Conservation (phyloP, 2,113 vertebrate genomes). For the Pseudopodoces humilis region DNA sequence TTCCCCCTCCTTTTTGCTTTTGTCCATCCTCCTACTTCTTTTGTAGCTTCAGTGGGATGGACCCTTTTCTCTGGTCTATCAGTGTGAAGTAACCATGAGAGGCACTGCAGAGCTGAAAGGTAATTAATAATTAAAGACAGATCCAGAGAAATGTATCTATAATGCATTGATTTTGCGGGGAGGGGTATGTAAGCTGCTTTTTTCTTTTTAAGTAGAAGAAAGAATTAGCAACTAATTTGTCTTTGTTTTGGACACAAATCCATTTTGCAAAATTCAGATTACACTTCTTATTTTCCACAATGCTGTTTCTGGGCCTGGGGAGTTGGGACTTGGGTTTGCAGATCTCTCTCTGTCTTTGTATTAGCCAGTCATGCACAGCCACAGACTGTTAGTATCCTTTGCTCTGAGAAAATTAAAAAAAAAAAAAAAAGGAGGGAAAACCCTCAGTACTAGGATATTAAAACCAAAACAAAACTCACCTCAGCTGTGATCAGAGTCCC, state of each 20-base stretch:
- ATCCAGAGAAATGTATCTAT: not conserved
- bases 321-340: not conserved
- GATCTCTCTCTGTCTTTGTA: not conserved
- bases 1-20: not conserved
- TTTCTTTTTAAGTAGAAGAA: not conserved
- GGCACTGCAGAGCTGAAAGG: not conserved
- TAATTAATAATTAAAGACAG: slow-evolving; percentile 11
- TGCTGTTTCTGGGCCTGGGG: rapidly evolving
- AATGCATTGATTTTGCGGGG: not conserved
- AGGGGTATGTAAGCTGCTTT: not conserved
- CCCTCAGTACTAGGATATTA: not conserved
- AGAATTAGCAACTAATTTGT: not conserved
- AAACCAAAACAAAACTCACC: not conserved
- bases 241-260: not conserved
- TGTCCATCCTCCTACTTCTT: not conserved
- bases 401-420: not conserved
- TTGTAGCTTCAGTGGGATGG: not conserved
- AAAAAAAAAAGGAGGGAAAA: not conserved
- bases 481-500: not conserved
- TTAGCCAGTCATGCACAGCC: not conserved
- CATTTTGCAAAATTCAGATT: not conserved
- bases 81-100: not conserved
- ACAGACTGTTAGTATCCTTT: not conserved
- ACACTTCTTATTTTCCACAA: not conserved
- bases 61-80: not conserved